phyloP scores from a whole-genome alignment of 2,888 invertebrate genomes.

The Hyalella azteca region DNA sequence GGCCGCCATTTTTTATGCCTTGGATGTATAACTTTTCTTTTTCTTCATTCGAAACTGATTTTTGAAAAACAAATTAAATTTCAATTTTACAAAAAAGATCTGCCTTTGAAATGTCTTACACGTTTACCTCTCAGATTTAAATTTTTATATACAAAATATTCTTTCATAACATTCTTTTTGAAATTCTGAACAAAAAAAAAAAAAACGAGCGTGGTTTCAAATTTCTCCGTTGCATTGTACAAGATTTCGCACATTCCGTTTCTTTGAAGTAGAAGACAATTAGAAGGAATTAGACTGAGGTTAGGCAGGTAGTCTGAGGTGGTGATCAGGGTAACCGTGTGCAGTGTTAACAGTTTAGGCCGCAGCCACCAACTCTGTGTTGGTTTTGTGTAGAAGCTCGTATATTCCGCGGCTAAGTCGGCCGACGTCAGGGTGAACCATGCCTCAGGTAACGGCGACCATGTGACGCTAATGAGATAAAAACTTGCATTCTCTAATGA shows the following conservation, averaged over 20 bases:
- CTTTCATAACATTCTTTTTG: too few species aligned
- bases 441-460: too few species aligned
- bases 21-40: not conserved
- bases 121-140: too few species aligned
- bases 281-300: constrained; percentile 7
- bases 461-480: too few species aligned
- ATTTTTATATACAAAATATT: too few species aligned
- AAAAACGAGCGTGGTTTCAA: not conserved
- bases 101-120: too few species aligned
- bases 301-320: constrained; percentile 4
- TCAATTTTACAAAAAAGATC: too few species aligned
- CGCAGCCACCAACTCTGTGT: not conserved
- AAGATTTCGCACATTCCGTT: not conserved
- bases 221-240: not conserved
- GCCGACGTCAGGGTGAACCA: too few species aligned
- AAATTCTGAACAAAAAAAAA: not conserved
- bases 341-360: not conserved
- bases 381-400: constrained; percentile 3
- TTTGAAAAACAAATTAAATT: not conserved
- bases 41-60: not conserved
- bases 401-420: not conserved
- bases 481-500: too few species aligned
- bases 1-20: too few species aligned
- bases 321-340: not conserved
- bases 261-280: not conserved